A percentile compares a stretch with the other conserved stretches of the same genome.
These are phyloP conservation scores for Pan troglodytes DNA, from an alignment of 2,113 vertebrate species.

Conservation along the genomic window DNA sequence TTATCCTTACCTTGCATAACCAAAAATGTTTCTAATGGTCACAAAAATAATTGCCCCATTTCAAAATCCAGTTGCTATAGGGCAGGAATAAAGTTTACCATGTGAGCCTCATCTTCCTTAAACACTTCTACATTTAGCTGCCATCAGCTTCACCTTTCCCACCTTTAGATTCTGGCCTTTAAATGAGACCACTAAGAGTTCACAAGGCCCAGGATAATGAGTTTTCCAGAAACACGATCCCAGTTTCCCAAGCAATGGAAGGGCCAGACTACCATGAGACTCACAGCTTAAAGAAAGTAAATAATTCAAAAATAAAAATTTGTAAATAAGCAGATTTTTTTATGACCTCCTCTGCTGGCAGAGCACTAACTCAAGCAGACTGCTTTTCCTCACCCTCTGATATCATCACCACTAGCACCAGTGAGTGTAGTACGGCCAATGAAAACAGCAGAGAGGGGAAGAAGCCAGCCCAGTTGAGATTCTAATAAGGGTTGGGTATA, in stretches of 20 bases:
- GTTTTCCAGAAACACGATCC: conserved; percentile 59
- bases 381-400: conserved; percentile 16
- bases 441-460: not conserved
- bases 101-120: conserved; percentile 12
- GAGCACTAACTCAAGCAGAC: not conserved
- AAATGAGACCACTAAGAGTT: conserved; percentile 49
- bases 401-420: conserved; percentile 12
- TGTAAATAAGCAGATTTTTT: conserved; percentile 57
- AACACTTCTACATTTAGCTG: not conserved
- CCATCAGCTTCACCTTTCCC: conserved; percentile 35
- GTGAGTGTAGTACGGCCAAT: not conserved
- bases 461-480: not conserved
- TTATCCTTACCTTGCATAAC: conserved; percentile 16
- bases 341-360: not conserved
- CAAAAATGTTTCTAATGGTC: conserved; percentile 32
- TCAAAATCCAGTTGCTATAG: conserved; percentile 33
- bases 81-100: not conserved
- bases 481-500: not conserved
- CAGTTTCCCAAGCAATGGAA: conserved; percentile 36
- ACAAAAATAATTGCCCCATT: conserved; percentile 48
- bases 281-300: conserved; percentile 46
- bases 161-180: conserved; percentile 45
- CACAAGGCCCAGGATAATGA: conserved; percentile 56
- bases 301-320: conserved; percentile 58
- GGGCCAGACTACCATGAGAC: conserved; percentile 44